Conservation (phyloP, 1,140 invertebrate genomes). For the Aphidius ervi region DNA sequence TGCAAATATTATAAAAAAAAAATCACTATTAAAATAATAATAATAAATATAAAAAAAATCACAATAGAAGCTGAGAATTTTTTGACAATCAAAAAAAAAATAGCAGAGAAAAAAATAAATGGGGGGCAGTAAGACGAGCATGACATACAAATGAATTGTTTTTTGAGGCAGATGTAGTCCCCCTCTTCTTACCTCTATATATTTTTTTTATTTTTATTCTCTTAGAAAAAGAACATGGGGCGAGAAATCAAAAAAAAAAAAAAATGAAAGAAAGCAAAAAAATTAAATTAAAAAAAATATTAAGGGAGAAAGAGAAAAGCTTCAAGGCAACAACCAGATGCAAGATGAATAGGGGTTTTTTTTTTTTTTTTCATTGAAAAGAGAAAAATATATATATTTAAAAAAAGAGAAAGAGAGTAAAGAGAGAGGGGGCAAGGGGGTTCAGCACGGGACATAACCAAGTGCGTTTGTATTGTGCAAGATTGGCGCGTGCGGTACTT, state of each 20-base stretch:
- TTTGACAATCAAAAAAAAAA: too few species aligned
- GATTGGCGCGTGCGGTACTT: constrained; percentile 52
- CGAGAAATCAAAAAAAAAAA: too few species aligned
- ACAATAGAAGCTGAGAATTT: too few species aligned
- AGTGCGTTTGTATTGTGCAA: constrained; percentile 48
- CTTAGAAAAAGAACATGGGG: too few species aligned
- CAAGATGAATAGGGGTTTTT: constrained; percentile 24
- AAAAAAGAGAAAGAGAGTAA: constrained; percentile 27
- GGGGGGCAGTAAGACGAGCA: too few species aligned
- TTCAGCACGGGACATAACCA: constrained; percentile 39
- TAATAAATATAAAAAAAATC: too few species aligned
- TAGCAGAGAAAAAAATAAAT: too few species aligned
- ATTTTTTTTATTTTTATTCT: constrained; percentile 14
- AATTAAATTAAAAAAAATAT: constrained; percentile 11
- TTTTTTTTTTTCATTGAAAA: too few species aligned
- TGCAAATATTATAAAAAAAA: too few species aligned
- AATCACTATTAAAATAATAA: too few species aligned
- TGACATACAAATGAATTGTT: too few species aligned
- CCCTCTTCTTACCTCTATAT: constrained; percentile 3
- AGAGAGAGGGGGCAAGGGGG: constrained; percentile 18
- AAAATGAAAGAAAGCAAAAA: background rate
- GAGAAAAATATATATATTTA: too few species aligned
- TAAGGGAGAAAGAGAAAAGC: constrained; percentile 29
- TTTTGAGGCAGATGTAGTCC: background rate
- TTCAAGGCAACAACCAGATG: constrained; percentile 51